Evolutionary conservation across 2,797 vertebrate genomes (phyloP).

Genomic region (Tamandua tetradactyla): DNA sequence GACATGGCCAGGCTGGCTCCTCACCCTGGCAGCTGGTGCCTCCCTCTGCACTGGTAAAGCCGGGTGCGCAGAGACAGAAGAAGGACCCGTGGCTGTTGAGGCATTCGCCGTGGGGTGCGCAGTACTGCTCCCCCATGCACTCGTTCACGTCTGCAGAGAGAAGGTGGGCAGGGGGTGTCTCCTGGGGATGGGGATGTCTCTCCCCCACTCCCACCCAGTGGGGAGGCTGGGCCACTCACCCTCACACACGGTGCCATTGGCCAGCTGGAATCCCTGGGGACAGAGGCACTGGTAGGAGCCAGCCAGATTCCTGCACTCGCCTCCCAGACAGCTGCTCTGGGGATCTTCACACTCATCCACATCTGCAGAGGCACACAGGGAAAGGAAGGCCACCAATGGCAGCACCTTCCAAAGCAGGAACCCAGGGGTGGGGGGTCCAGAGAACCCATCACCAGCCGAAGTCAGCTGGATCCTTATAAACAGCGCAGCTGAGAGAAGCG

Average conservation of each 20-base stretch:
- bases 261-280: constrained; percentile 87
- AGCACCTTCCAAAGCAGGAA: constrained; percentile 11
- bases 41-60: constrained; percentile 83
- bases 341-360: constrained; percentile 92
- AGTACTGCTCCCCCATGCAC: constrained; percentile 87
- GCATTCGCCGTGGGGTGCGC: constrained; percentile 89
- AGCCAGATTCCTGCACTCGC: constrained; percentile 90
- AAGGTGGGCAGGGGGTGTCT: neutral
- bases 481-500: neutral
- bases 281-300: constrained; percentile 93
- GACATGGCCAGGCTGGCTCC: neutral
- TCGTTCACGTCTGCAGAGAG: constrained; percentile 88
- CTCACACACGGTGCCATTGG: constrained; percentile 79
- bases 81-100: constrained; percentile 91
- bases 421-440: neutral
- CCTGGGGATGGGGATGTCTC: neutral
- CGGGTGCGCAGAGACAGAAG: constrained; percentile 89
- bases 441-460: neutral
- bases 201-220: fast-evolving
- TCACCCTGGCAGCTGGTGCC: constrained; percentile 90
- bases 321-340: constrained; percentile 88
- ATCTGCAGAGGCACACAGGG: constrained; percentile 85
- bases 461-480: neutral
- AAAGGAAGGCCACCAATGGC: neutral
- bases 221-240: constrained; percentile 71